Percentiles rank a stretch among this genome's conserved stretches.
These are phyloP conservation scores for Sympetrum striolatum DNA, from an alignment of 2,888 invertebrate species.

Conservation along the genomic window DNA sequence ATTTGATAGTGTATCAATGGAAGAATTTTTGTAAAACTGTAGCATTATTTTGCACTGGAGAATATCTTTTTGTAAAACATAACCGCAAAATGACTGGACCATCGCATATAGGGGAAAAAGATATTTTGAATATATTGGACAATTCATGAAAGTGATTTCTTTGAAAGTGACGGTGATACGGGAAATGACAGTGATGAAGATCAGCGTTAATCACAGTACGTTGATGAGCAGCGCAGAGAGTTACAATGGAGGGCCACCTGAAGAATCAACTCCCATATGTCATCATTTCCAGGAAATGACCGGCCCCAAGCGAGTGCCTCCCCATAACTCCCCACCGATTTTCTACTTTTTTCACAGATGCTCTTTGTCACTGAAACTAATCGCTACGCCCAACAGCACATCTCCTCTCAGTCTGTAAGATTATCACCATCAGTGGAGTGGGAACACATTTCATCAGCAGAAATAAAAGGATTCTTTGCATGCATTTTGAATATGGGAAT, in stretches of 20 bases:
- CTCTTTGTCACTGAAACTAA: not conserved
- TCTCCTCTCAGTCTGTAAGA: not conserved
- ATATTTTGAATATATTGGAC: constrained; percentile 9
- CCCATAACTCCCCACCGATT: not conserved
- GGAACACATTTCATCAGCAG: too few species aligned
- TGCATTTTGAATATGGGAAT: not conserved
- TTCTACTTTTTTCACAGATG: not conserved
- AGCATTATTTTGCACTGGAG: not conserved
- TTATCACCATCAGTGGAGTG: not conserved
- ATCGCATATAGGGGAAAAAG: not conserved
- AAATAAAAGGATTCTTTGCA: too few species aligned
- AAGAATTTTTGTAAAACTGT: not conserved
- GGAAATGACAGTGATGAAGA: not conserved
- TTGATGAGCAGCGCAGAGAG: not conserved
- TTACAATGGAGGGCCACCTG: not conserved
- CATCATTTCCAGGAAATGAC: not conserved
- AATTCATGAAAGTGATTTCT: not conserved
- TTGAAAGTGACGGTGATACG: not conserved
- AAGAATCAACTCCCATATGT: not conserved
- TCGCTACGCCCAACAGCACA: not conserved
- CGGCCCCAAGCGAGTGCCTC: constrained; percentile 3
- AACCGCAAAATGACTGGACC: not conserved
- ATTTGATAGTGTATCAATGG: too few species aligned
- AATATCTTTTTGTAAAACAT: not conserved
- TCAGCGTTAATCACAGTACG: not conserved